Conservation (phyloP, 2,113 vertebrate genomes). For the Chamaetylas fuelleborni region DNA sequence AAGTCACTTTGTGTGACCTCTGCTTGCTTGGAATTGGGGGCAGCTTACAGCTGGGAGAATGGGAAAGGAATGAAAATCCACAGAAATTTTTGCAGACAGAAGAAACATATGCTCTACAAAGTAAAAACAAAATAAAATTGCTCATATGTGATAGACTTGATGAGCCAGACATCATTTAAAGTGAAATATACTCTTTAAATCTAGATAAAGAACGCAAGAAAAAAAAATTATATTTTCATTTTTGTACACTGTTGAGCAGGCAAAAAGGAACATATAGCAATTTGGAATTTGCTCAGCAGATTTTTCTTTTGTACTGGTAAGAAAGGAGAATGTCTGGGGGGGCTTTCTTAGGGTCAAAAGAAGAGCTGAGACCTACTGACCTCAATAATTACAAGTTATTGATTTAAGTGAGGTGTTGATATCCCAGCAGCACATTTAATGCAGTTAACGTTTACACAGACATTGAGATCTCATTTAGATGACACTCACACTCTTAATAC, state of each 20-base stretch:
- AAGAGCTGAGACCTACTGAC: background rate
- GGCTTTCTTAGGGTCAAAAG: background rate
- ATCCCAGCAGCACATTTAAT: slow-evolving; percentile 3
- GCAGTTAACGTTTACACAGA: slow-evolving; percentile 1
- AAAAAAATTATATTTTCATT: background rate
- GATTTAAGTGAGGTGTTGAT: slow-evolving; percentile 39
- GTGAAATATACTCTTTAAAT: slow-evolving; percentile 30
- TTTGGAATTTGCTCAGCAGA: background rate
- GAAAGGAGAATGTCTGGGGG: background rate
- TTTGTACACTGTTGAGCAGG: background rate
- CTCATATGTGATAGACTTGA: slow-evolving; percentile 21
- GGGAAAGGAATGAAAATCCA: background rate
- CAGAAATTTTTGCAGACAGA: background rate
- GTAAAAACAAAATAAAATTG: background rate
- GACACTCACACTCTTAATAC: background rate
- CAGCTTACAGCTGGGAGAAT: background rate
- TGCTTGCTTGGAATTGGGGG: slow-evolving; percentile 1
- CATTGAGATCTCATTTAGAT: slow-evolving; percentile 7
- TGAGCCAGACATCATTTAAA: slow-evolving; percentile 46
- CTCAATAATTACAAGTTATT: slow-evolving; percentile 45
- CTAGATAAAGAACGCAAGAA: background rate
- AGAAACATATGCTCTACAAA: slow-evolving; percentile 9
- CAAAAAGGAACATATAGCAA: background rate
- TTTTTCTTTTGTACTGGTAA: background rate
- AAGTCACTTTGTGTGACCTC: slow-evolving; percentile 29